Base-by-base conservation (phyloP, 2,797 vertebrate genomes). In the Alosa sapidissima region DNA sequence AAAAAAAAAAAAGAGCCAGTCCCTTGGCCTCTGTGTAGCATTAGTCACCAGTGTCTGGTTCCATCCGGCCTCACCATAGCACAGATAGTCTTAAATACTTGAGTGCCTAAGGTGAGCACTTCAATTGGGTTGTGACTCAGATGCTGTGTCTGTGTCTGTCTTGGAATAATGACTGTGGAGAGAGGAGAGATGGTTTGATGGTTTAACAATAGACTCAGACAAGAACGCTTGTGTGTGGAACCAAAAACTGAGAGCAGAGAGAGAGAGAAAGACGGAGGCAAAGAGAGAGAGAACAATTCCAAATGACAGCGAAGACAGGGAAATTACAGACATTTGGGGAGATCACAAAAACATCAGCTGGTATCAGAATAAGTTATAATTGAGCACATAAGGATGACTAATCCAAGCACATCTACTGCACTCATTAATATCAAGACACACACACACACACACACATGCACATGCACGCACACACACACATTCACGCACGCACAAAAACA, bases 381-480 rank as follows among this genome's bases (percentile, higher is more conserved):
- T 5, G 21, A 78, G 72, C 72, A 78, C 72, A 78, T 78, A 45
- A 16, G 1, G 68, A 41, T 41, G 13, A 75, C 13, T 9, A 41
- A 75, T 41, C 13, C 36, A 68, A 41, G 68, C 33, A 82, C 24
- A 41, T 60, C n/a, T 21, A 83, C 52, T 41, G 19, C 72, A 45
- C 36, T 45, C 33, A 75, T 36, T 14, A 33, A 4, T 4, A 36
- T 14, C 24, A 28, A 72, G 2, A 72, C 33, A 36, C 13, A 68
- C 62, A 68, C 33, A 72, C 33, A 75, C 19, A 21, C 72, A 78
- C 36, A 78, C 68, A 41, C 68, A 41, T 13, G 16, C 68, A 75
- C 68, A 72, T 9, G 36, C 28, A 33, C 68, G 1, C 19, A 82
- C 47, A 62, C 83, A 65, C 55, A 81, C 48, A 78, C 65, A 72